Conservation (phyloP, 2,797 vertebrate species). For the Sebastes nivosus region DNA sequence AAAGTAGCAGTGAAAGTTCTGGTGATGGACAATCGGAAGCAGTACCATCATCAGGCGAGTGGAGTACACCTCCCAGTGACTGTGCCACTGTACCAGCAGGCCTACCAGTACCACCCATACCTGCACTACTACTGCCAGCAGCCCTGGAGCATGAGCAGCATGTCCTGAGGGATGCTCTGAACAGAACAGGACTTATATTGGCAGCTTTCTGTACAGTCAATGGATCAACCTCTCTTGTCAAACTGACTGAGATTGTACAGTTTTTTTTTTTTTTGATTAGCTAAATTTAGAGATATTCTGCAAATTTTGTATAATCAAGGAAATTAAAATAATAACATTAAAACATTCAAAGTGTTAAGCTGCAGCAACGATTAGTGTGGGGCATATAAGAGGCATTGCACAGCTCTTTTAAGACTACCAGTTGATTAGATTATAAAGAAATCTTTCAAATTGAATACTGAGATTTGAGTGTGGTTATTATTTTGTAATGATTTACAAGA, state of each 20-base stretch:
- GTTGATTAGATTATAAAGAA: neutral
- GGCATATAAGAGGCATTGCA: neutral
- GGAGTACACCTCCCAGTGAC: constrained; percentile 59
- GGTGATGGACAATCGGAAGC: constrained; percentile 79
- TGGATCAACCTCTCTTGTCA: neutral
- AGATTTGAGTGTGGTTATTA: neutral
- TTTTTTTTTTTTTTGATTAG: neutral
- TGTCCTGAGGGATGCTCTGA: constrained; percentile 67
- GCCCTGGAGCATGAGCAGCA: constrained; percentile 67
- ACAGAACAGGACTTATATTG: neutral
- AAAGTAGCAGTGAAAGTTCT: constrained; percentile 84
- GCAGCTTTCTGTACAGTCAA: neutral
- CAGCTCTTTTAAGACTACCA: neutral
- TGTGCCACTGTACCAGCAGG: constrained; percentile 74
- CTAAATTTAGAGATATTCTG: neutral
- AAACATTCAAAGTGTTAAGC: too few species aligned
- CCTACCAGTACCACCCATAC: constrained; percentile 78
- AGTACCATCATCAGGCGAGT: constrained; percentile 49
- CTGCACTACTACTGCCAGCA: constrained; percentile 76
- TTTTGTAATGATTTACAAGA: neutral
- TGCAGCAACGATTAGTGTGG: neutral
- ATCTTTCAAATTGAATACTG: neutral
- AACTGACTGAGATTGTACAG: neutral
- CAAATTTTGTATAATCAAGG: neutral
- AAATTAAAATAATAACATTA: neutral